A percentile compares a stretch with the other conserved stretches of the same genome.
phyloP scores from a whole-genome alignment of 2,888 invertebrate species.

The Lasioglossum pauxillum region DNA sequence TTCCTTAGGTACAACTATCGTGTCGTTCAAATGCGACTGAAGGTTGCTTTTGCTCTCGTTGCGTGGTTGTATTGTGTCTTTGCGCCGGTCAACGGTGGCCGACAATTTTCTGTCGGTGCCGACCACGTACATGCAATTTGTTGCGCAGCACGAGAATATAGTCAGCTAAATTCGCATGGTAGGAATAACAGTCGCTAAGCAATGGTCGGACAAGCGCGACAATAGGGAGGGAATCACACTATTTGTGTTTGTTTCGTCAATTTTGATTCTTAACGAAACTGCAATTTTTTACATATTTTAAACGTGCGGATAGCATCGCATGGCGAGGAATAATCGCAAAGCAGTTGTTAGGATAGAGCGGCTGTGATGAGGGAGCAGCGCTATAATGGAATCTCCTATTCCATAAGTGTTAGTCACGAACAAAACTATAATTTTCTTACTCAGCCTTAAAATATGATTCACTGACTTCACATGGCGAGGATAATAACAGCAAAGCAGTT shows the following conservation, averaged over 20 bases:
- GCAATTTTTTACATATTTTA: background rate
- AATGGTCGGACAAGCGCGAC: background rate
- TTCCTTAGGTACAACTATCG: too few species aligned
- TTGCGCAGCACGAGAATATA: background rate
- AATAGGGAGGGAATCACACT: background rate
- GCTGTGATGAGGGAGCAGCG: background rate
- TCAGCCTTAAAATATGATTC: too few species aligned
- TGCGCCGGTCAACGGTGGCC: background rate
- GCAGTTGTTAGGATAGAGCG: background rate
- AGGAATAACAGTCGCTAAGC: background rate
- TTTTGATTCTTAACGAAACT: background rate
- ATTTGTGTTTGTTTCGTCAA: background rate
- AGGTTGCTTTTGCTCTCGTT: background rate
- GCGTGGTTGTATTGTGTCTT: background rate
- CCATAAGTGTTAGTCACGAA: background rate
- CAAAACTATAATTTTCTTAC: background rate
- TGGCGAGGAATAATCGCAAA: background rate
- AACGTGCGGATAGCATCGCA: too few species aligned
- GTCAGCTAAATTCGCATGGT: background rate
- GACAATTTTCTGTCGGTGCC: background rate
- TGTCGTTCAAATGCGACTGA: background rate
- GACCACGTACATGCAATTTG: background rate
- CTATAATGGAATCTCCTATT: background rate
- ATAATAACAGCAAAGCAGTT: too few species aligned
- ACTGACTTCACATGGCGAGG: too few species aligned